A percentile compares a stretch with the other conserved stretches of the same genome.
Conservation (phyloP, 1,140 invertebrate species). For the Pentalonia nigronervosa region DNA sequence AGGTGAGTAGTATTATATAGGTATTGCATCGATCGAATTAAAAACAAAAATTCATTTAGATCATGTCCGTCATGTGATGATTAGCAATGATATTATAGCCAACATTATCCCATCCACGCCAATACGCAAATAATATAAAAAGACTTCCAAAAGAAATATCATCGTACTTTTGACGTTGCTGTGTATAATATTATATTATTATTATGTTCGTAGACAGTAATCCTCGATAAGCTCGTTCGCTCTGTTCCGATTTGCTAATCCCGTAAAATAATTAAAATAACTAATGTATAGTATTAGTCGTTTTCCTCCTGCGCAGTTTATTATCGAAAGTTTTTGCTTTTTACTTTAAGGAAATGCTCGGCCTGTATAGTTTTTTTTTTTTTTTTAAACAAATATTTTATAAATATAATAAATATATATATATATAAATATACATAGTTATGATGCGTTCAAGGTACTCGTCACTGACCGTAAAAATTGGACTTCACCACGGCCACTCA, state of each 20-base stretch:
- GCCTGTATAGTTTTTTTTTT: neutral
- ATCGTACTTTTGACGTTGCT: neutral
- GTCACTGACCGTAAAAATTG: neutral
- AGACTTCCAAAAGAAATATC: neutral
- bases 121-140: neutral
- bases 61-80: neutral
- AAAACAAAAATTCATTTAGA: neutral
- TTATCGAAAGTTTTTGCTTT: neutral
- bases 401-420: neutral
- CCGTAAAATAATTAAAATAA: neutral
- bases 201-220: neutral
- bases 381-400: neutral
- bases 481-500: neutral
- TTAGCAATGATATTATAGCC: neutral
- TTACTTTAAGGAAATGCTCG: neutral
- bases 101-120: neutral
- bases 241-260: too few relatives aligned
- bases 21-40: neutral
- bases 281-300: neutral
- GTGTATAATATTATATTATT: neutral
- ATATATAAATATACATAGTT: too few relatives aligned
- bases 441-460: neutral
- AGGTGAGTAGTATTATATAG: neutral
- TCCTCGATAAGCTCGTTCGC: too few relatives aligned
- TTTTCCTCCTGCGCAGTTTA: neutral